Evolutionary conservation across 2,113 vertebrate genomes (phyloP).

Genomic region (Tragelaphus scriptus): DNA sequence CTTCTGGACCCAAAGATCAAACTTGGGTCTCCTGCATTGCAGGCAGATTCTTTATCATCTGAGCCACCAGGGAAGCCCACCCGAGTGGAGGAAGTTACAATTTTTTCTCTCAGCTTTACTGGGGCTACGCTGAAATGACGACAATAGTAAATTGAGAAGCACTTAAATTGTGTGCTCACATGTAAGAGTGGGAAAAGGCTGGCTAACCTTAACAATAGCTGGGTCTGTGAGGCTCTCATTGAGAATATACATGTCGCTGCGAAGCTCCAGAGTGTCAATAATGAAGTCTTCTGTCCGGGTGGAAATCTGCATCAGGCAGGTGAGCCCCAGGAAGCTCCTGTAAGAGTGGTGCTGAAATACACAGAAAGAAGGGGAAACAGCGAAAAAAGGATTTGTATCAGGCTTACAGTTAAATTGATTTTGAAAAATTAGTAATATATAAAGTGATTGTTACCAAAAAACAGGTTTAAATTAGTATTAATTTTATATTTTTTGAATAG

Average conservation of each 20-base stretch:
- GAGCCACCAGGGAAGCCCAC: not conserved
- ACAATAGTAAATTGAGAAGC: not conserved
- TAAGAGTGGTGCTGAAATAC: conserved; percentile 93
- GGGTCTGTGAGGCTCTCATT: conserved; percentile 96
- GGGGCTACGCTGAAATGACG: not conserved
- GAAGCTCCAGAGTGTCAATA: conserved; percentile 92
- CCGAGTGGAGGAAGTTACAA: not conserved
- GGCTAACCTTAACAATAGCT: conserved; percentile 90
- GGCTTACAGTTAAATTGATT: not conserved
- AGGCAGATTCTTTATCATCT: not conserved
- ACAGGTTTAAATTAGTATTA: not conserved
- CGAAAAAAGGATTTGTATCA: fast-evolving
- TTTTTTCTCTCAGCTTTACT: not conserved
- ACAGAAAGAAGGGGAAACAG: fast-evolving
- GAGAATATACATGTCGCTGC: conserved; percentile 91
- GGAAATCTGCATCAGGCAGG: conserved; percentile 96
- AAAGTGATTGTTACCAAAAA: not conserved
- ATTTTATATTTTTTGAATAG: not conserved
- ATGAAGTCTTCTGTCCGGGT: conserved; percentile 95
- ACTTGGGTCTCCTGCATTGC: not conserved
- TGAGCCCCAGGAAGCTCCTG: conserved; percentile 94
- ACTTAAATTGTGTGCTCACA: not conserved
- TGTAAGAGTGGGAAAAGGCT: no score
- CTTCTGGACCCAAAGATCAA: not conserved
- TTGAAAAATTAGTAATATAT: not conserved